Percentiles rank a stretch among this genome's conserved stretches.
Evolutionary conservation across 2,113 vertebrate species (phyloP).

Genomic region (Lagopus muta): DNA sequence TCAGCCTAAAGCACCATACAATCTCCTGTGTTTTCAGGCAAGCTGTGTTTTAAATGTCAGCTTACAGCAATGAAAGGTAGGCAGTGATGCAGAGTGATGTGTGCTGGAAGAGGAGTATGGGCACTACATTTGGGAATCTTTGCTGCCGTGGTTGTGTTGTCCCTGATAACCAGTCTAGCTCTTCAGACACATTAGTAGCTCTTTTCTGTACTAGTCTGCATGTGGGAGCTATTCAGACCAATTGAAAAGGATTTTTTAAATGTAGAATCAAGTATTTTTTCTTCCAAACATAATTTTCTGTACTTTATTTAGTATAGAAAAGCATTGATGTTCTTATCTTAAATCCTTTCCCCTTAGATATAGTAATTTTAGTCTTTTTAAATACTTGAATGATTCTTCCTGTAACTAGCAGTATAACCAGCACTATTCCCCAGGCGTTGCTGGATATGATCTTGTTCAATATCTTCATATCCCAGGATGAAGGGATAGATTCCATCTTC

Average conservation of each 20-base stretch:
- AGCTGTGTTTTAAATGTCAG: not conserved
- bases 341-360: not conserved
- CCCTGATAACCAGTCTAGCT: not conserved
- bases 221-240: not conserved
- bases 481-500: no score
- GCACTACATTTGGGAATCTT: not conserved
- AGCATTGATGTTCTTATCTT: not conserved
- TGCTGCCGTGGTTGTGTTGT: not conserved
- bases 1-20: not conserved
- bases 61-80: not conserved
- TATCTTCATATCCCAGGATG: no score
- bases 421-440: no score
- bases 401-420: no score
- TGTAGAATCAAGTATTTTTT: not conserved
- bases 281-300: not conserved
- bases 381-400: not conserved
- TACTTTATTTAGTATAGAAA: not conserved
- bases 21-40: not conserved
- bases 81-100: not conserved
- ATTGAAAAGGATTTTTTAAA: not conserved
- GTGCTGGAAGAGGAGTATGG: not conserved
- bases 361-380: rapidly evolving
- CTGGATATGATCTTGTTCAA: no score
- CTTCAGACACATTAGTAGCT: not conserved
- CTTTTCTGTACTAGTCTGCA: not conserved